A percentile compares a stretch with the other conserved stretches of the same genome.
Conservation (phyloP, 2,797 vertebrate species). For the Thunnus albacares region DNA sequence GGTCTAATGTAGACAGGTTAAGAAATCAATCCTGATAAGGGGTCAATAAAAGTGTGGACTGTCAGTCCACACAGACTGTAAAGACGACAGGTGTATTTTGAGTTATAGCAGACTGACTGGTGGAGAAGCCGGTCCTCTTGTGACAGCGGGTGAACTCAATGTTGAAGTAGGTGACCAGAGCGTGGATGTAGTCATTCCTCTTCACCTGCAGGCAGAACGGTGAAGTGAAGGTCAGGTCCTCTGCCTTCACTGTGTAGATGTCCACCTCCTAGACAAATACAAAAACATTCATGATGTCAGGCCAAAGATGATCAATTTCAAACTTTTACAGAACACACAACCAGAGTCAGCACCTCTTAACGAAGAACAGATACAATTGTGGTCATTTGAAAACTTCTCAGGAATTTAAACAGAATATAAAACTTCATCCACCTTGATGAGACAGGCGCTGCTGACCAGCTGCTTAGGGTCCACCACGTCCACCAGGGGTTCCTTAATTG, state of each 20-base stretch:
- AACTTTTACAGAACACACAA: not conserved
- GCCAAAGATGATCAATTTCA: not conserved
- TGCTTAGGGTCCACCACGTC: constrained; percentile 97
- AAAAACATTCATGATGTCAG: not conserved
- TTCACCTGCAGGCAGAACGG: constrained; percentile 97
- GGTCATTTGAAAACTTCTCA: too few relatives aligned
- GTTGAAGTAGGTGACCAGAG: constrained; percentile 96
- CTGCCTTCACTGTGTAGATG: constrained; percentile 95
- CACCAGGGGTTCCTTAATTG: constrained; percentile 94
- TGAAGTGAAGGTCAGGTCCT: constrained; percentile 94
- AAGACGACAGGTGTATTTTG: not conserved
- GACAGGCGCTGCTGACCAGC: constrained; percentile 93
- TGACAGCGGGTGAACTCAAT: constrained; percentile 97
- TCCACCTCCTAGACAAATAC: constrained; percentile 90
- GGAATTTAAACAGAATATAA: not conserved
- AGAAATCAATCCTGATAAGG: not conserved
- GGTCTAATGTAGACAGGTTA: too few relatives aligned
- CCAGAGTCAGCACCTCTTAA: not conserved
- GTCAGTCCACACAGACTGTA: not conserved
- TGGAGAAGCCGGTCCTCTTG: constrained; percentile 96
- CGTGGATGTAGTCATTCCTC: constrained; percentile 95
- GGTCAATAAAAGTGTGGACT: too few relatives aligned
- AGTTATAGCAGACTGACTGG: constrained; percentile 82
- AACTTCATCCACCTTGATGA: constrained; percentile 89
- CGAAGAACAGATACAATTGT: too few relatives aligned